phyloP scores from a whole-genome alignment of 2,888 invertebrate species.

The Drosophila colorata region DNA sequence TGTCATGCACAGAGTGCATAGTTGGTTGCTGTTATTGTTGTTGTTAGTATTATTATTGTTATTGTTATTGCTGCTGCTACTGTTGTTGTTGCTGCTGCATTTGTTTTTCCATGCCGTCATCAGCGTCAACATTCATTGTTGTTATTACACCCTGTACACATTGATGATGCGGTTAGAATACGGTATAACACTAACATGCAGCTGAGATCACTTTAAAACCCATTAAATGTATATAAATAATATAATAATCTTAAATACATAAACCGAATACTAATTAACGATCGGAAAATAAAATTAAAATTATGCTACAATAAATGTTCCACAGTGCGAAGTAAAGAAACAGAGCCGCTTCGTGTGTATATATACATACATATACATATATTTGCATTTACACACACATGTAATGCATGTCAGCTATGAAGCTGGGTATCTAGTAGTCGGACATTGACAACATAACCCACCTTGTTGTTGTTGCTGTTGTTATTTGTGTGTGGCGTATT shows the following conservation, averaged over 20 bases:
- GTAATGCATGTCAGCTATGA: neutral
- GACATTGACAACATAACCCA: neutral
- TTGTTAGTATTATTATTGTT: constrained; percentile 31
- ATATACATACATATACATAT: too few species aligned
- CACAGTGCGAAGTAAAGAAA: too few species aligned
- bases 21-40: constrained; percentile 25
- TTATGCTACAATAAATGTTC: too few species aligned
- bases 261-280: too few species aligned
- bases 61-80: constrained; percentile 21
- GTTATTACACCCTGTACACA: constrained; percentile 4
- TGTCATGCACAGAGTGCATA: constrained; percentile 62
- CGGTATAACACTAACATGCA: neutral
- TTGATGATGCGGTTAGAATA: too few species aligned
- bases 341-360: too few species aligned
- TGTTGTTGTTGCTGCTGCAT: constrained; percentile 28
- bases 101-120: constrained; percentile 58
- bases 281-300: too few species aligned
- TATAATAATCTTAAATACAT: too few species aligned
- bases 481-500: constrained; percentile 21
- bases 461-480: constrained; percentile 8
- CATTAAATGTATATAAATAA: too few species aligned
- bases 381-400: too few species aligned
- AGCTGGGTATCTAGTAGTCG: neutral
- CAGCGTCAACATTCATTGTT: constrained; percentile 27
- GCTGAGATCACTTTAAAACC: neutral